Percentiles rank a stretch among this genome's conserved stretches.
phyloP scores from a whole-genome alignment of 2,888 invertebrate genomes.

The Phanerotoma sp. region DNA sequence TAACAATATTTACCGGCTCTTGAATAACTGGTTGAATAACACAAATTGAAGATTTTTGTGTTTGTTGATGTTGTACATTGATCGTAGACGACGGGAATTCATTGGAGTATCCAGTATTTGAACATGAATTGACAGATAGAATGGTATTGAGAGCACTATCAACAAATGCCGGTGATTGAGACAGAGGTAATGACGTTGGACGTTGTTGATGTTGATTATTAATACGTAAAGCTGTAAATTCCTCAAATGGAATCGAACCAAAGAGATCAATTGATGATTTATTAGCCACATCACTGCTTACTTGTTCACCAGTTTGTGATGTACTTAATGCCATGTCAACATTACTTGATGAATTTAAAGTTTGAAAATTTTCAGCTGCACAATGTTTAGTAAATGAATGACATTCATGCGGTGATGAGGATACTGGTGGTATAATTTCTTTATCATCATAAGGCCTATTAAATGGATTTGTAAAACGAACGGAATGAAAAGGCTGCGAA shows the following conservation, averaged over 20 bases:
- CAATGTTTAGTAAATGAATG: slow-evolving; percentile 26
- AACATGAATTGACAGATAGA: slow-evolving; percentile 34
- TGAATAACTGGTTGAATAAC: slow-evolving; percentile 36
- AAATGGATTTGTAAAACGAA: slow-evolving; percentile 53
- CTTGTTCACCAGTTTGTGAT: slow-evolving; percentile 46
- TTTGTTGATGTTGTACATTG: slow-evolving; percentile 23
- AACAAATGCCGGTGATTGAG: slow-evolving; percentile 45
- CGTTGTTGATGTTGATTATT: slow-evolving; percentile 39
- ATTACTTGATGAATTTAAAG: slow-evolving; percentile 12
- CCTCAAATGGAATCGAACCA: slow-evolving; percentile 54
- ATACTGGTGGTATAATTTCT: background rate
- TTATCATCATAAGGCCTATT: slow-evolving; percentile 26
- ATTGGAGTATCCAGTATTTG: slow-evolving; percentile 30
- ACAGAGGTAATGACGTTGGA: slow-evolving; percentile 49
- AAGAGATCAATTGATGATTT: slow-evolving; percentile 49
- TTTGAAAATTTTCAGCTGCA: slow-evolving; percentile 20
- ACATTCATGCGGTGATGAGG: slow-evolving; percentile 23
- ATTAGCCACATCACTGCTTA: slow-evolving; percentile 34
- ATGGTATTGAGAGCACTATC: slow-evolving; percentile 40
- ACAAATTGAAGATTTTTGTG: slow-evolving; percentile 21
- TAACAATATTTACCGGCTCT: slow-evolving; percentile 39
- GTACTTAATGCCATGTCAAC: slow-evolving; percentile 12
- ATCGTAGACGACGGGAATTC: slow-evolving; percentile 21
- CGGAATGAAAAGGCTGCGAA: slow-evolving; percentile 53
- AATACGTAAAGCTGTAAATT: slow-evolving; percentile 45